These are phyloP conservation scores for Orthonychiurus folsomi DNA, from an alignment of 2,888 invertebrate species.

Conservation along the genomic window DNA sequence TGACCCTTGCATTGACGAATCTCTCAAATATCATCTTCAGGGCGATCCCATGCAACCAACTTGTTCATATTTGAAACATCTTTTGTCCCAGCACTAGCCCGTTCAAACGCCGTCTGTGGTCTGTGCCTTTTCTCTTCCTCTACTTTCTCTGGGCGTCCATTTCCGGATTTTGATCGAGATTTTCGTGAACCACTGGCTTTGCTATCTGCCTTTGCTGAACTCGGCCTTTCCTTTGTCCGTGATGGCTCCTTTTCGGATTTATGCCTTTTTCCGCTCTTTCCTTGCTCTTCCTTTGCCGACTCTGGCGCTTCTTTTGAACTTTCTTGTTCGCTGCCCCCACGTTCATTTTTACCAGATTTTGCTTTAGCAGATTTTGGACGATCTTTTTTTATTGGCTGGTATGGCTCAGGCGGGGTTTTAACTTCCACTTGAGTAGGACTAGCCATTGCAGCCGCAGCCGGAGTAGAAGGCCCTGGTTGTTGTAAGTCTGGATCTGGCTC, in stretches of 20 bases:
- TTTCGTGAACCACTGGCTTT: background rate
- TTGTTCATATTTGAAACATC: constrained; percentile 62
- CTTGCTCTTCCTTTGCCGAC: background rate
- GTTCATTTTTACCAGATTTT: background rate
- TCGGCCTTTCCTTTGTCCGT: background rate
- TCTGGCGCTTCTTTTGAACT: background rate
- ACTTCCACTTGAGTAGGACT: background rate
- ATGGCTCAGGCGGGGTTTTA: background rate
- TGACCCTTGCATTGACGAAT: too few species aligned
- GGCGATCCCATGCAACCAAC: constrained; percentile 56
- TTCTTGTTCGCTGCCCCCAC: background rate
- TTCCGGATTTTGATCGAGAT: background rate
- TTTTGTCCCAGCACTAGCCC: constrained; percentile 65
- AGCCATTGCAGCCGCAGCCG: background rate
- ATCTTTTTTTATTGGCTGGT: background rate
- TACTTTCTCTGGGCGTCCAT: background rate
- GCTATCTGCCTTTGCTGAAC: background rate
- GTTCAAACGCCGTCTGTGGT: constrained; percentile 51
- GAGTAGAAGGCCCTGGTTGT: background rate
- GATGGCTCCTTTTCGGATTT: background rate
- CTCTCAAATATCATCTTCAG: constrained; percentile 45
- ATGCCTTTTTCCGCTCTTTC: background rate
- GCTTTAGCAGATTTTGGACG: constrained; percentile 27
- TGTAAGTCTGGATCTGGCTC: background rate
- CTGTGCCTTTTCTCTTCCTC: constrained; percentile 14